Conservation (phyloP, 2,797 vertebrate genomes). For the Astyanax mexicanus region DNA sequence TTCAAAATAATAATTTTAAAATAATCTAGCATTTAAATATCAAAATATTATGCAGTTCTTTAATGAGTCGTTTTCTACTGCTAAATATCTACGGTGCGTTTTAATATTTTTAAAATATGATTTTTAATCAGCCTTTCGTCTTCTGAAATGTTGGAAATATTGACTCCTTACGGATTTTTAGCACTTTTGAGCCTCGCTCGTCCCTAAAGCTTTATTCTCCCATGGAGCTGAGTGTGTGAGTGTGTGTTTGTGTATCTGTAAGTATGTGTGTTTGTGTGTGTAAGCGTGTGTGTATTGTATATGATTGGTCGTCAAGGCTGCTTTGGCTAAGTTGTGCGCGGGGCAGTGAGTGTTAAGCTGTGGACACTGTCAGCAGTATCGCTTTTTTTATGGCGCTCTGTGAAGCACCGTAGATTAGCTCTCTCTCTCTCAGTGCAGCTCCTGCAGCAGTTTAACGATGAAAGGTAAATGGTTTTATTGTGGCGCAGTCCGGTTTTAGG, state of each 20-base stretch:
- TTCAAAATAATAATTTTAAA: too few species aligned
- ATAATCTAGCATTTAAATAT: too few species aligned
- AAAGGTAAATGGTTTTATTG: constrained; percentile 28
- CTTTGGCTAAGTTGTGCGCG: constrained; percentile 69
- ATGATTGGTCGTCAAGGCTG: constrained; percentile 83
- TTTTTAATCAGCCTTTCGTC: background rate
- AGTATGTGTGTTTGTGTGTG: too few species aligned
- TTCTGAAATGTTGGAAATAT: background rate
- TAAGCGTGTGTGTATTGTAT: constrained; percentile 46
- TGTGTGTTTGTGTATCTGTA: too few species aligned
- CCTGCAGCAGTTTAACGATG: constrained; percentile 5
- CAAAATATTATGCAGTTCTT: too few species aligned
- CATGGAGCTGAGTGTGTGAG: constrained; percentile 52
- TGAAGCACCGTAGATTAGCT: background rate
- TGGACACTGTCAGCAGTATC: background rate
- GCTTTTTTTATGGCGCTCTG: background rate
- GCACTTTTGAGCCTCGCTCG: constrained; percentile 50
- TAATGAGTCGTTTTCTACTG: too few species aligned
- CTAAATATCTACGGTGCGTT: too few species aligned
- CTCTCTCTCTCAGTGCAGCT: background rate
- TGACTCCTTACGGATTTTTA: background rate
- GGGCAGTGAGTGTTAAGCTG: constrained; percentile 16
- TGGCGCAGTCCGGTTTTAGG: background rate
- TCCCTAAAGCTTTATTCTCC: constrained; percentile 39
- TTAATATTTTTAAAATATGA: too few species aligned